Percentiles rank a stretch among this genome's conserved stretches.
phyloP scores from a whole-genome alignment of 2,113 vertebrate species.

The Catagonus wagneri region DNA sequence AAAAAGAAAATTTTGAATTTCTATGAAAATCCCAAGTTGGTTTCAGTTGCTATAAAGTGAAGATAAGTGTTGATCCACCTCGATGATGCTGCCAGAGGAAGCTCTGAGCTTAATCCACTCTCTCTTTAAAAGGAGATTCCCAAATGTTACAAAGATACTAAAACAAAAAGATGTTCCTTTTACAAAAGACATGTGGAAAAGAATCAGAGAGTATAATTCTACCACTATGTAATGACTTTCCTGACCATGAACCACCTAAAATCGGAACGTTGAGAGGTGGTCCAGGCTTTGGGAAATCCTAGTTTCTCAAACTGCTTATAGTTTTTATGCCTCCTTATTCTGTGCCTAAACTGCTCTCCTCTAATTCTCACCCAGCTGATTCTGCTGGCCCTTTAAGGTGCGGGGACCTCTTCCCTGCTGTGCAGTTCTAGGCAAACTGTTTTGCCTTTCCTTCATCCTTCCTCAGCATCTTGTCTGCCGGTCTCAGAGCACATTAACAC shows the following conservation, averaged over 20 bases:
- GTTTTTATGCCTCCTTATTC: background rate
- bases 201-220: background rate
- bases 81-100: background rate
- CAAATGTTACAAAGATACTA: background rate
- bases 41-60: background rate
- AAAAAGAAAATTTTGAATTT: slow-evolving; percentile 6
- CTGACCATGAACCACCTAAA: background rate
- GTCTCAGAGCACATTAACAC: background rate
- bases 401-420: background rate
- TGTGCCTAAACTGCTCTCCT: background rate
- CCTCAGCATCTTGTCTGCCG: background rate
- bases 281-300: slow-evolving; percentile 17
- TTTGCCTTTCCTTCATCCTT: background rate
- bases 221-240: background rate
- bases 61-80: background rate
- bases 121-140: background rate
- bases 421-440: background rate
- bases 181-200: background rate
- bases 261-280: background rate
- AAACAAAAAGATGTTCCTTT: background rate
- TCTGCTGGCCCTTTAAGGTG: background rate
- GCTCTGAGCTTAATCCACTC: background rate
- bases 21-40: slow-evolving; percentile 11
- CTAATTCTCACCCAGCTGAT: background rate
- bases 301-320: background rate